Evolutionary conservation across 2,888 invertebrate genomes (phyloP).

Genomic region (Xanthia togata): DNA sequence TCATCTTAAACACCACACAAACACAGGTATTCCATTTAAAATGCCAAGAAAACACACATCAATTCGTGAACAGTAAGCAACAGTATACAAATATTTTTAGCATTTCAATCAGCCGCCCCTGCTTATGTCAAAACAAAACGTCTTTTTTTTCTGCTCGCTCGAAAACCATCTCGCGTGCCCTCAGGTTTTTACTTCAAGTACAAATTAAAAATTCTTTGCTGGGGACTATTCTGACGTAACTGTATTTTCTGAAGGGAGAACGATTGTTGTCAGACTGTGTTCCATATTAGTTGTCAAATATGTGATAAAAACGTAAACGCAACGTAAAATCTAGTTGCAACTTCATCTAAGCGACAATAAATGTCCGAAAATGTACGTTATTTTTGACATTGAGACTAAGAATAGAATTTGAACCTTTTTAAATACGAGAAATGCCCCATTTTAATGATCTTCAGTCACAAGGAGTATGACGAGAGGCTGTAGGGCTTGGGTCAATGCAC

Average conservation of each 20-base stretch:
- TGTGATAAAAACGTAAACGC: not conserved
- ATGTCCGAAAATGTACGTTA: not conserved
- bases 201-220: slow-evolving; percentile 85
- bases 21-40: slow-evolving; percentile 21
- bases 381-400: not conserved
- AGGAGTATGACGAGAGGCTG: not conserved
- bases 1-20: not conserved
- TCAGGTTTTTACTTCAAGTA: slow-evolving; percentile 87
- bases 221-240: slow-evolving; percentile 70
- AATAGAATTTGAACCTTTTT: no score
- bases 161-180: slow-evolving; percentile 77
- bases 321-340: not conserved
- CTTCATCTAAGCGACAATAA: no score
- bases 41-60: slow-evolving; percentile 51
- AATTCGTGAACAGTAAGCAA: slow-evolving; percentile 38
- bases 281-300: not conserved
- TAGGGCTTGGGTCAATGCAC: no score
- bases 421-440: not conserved
- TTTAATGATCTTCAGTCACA: not conserved
- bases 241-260: not conserved
- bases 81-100: slow-evolving; percentile 69
- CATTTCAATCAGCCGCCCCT: slow-evolving; percentile 76
- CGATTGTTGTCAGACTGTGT: not conserved
- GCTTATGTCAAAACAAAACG: slow-evolving; percentile 85
- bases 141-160: slow-evolving; percentile 76